Evolutionary conservation across 2,888 invertebrate genomes (phyloP), one percentile per base, ranked within the genome.

Genomic region (Drosophila parthenogenetica): DNA sequence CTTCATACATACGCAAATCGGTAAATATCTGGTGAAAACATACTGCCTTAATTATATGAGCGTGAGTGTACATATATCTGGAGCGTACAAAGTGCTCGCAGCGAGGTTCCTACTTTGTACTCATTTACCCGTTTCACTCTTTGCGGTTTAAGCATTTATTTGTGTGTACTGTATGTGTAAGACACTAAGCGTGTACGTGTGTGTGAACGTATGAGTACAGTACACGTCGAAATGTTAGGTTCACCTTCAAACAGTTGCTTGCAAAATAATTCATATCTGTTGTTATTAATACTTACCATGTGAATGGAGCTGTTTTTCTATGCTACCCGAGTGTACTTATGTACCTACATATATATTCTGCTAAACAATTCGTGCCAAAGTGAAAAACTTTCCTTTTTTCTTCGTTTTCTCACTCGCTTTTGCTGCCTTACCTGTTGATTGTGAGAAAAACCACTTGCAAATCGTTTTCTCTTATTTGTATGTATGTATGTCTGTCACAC

Each of bases 241-340:
- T 77, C 73, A 75, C 75, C 75, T 75, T 75, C 73, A 77, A 72
- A 68, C 19, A 63, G 39, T 46, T 59, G 77, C 73, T 75, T 75
- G 77, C 77, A 75, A 75, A 75, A 75, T 69, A 61, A 77, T 62
- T 61, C 16, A 50, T 39, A 71, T 58, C 32, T 70, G 40, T 51
- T 55, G 39, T 29, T 61, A 37, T 67, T 29, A 29, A 29, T 29
- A 66, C 58, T 32, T 49, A 43, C 49, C 51, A 57, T 58, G 43
- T 45, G 37, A 8, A 16, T 57, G 39, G 32, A 32, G 43, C 16
- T 40, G 17, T 43, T 16, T 16, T 32, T 29, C 5, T 42, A 5
- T 46, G 14, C 25, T 46, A 5, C 46, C 13, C 25, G n/a, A 13
- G 3, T 64, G 45, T 59, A 13, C 40, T 57, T 25, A 7, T 10